phyloP scores from a whole-genome alignment of 2,797 vertebrate species.

The Hoplostethus mediterraneus region DNA sequence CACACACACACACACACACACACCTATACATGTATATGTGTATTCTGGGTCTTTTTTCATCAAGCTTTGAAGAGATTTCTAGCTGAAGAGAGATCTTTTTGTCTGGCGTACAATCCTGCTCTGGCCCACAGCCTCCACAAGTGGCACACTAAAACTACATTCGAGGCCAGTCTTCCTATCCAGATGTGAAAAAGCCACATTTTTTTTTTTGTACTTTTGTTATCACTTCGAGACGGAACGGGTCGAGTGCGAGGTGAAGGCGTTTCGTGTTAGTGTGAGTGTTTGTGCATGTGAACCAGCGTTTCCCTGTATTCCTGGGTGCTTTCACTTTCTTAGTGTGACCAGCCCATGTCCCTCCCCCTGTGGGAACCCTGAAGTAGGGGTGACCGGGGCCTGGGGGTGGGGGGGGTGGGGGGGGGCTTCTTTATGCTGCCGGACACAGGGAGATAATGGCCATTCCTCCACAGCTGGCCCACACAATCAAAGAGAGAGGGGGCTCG shows the following conservation, averaged over 20 bases:
- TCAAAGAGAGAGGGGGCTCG: slow-evolving; percentile 85
- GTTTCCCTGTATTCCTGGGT: slow-evolving; percentile 31
- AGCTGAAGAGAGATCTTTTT: background rate
- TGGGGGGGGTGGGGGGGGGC: slow-evolving; percentile 62
- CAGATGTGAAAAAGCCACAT: slow-evolving; percentile 45
- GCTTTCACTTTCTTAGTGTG: slow-evolving; percentile 73
- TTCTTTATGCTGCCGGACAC: slow-evolving; percentile 83
- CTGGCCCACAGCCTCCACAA: background rate
- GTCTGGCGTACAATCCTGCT: background rate
- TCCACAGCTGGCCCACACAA: slow-evolving; percentile 87
- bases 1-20: background rate
- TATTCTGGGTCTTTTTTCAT: slow-evolving; percentile 9
- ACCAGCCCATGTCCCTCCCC: slow-evolving; percentile 74
- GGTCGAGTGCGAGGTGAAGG: slow-evolving; percentile 57
- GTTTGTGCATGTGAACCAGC: slow-evolving; percentile 38
- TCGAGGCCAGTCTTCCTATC: slow-evolving; percentile 3
- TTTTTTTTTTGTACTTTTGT: slow-evolving; percentile 32
- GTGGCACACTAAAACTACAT: background rate
- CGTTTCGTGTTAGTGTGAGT: slow-evolving; percentile 40
- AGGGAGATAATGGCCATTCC: slow-evolving; percentile 87
- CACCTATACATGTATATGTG: background rate
- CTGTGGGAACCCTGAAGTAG: slow-evolving; percentile 79
- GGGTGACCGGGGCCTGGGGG: slow-evolving; percentile 68
- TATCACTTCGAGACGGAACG: slow-evolving; percentile 33
- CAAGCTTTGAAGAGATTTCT: background rate